Percentiles rank a stretch among this genome's conserved stretches.
Evolutionary conservation across 2,113 vertebrate species (phyloP).

Genomic region (Theristicus caerulescens): DNA sequence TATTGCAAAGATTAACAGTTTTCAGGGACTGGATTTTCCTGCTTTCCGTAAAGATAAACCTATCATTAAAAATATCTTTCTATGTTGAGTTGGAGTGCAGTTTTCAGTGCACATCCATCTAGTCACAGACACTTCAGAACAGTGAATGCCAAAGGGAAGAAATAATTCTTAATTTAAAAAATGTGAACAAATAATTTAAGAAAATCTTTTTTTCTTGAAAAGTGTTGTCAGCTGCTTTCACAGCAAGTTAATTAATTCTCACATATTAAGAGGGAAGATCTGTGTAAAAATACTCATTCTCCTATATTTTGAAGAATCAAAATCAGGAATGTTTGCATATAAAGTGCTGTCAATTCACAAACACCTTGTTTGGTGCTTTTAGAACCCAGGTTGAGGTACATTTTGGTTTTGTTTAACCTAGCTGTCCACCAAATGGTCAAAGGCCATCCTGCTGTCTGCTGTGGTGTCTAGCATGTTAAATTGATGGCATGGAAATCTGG

Average conservation of each 20-base stretch:
- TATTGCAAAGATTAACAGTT: neutral
- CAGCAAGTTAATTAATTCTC: neutral
- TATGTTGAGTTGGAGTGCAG: neutral
- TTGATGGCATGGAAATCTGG: neutral
- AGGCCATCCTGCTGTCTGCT: neutral
- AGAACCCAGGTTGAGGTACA: fast-evolving
- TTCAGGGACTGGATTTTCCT: neutral
- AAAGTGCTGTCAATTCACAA: neutral
- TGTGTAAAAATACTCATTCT: neutral
- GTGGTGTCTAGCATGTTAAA: neutral
- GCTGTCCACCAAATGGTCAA: neutral
- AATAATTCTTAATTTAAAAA: neutral
- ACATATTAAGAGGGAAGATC: neutral
- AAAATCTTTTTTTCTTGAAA: neutral
- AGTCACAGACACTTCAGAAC: neutral
- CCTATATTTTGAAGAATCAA: neutral
- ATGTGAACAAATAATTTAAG: neutral
- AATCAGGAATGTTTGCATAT: neutral
- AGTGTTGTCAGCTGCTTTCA: neutral
- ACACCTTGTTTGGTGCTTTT: neutral
- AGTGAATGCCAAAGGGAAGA: neutral
- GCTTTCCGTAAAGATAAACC: neutral
- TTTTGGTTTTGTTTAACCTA: neutral
- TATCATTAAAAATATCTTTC: neutral
- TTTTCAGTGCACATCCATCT: neutral